These are phyloP conservation scores for Patella pellucida DNA, from an alignment of 2,888 invertebrate species.

Conservation along the genomic window DNA sequence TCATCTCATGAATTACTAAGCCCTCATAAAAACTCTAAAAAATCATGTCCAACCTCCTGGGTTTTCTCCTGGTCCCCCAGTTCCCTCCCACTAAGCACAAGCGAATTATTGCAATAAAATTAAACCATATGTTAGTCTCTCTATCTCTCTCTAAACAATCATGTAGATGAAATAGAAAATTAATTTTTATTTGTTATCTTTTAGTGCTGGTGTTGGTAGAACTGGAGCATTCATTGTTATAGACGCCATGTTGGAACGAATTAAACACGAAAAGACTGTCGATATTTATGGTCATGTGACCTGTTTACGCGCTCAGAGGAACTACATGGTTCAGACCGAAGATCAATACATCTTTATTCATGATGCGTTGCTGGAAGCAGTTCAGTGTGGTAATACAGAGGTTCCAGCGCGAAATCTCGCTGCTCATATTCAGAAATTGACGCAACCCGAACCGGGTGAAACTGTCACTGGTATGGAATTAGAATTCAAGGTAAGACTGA, in stretches of 20 bases:
- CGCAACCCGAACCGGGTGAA: constrained; percentile 78
- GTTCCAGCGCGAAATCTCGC: constrained; percentile 95
- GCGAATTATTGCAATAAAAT: no score
- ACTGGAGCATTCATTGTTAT: constrained; percentile 99
- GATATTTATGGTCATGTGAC: constrained; percentile 99
- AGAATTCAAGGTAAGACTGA: constrained; percentile 65
- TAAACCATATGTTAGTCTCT: no score
- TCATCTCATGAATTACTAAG: no score
- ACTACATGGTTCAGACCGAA: constrained; percentile 98
- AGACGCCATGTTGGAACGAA: constrained; percentile 97
- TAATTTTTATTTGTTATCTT: constrained; percentile 43
- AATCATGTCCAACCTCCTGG: no score
- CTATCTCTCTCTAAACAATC: no score
- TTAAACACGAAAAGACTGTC: constrained; percentile 96
- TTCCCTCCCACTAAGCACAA: no score
- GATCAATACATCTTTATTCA: constrained; percentile 99
- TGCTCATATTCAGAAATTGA: constrained; percentile 93
- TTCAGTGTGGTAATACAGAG: constrained; percentile 96
- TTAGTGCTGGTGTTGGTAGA: constrained; percentile 86
- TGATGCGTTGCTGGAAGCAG: constrained; percentile 95
- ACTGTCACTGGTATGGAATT: constrained; percentile 70
- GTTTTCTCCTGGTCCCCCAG: no score
- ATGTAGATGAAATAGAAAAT: no score
- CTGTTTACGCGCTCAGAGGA: constrained; percentile 95
- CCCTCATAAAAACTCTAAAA: no score